These are phyloP conservation scores for Ophion costatus DNA, from an alignment of 2,888 invertebrate species.

Conservation along the genomic window DNA sequence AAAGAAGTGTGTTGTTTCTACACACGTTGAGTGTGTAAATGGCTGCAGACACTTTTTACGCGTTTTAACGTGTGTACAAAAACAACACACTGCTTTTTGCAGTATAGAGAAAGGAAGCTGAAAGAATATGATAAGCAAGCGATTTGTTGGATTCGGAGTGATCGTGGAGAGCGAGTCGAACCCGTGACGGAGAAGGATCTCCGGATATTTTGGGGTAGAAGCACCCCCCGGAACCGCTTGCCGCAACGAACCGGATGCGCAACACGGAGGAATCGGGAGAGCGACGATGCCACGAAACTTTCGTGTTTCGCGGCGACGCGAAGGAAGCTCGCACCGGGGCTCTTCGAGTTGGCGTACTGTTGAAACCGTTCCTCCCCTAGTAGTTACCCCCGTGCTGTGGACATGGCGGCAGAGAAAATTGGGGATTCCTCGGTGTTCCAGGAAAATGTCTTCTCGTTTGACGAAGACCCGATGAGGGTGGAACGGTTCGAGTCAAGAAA, in stretches of 20 bases:
- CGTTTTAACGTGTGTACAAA: too few relatives aligned
- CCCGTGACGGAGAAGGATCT: background rate
- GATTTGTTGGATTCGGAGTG: background rate
- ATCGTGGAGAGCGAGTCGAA: background rate
- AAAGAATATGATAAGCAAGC: background rate
- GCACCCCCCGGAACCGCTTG: slow-evolving; percentile 48
- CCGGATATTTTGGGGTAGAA: slow-evolving; percentile 28
- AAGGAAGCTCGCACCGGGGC: slow-evolving; percentile 52
- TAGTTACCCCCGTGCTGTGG: slow-evolving; percentile 10
- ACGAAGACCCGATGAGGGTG: background rate
- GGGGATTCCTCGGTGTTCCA: slow-evolving; percentile 15
- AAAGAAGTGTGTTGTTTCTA: too few relatives aligned
- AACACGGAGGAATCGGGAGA: slow-evolving; percentile 40
- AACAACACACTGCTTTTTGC: too few relatives aligned
- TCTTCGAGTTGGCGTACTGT: slow-evolving; percentile 41
- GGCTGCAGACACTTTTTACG: too few relatives aligned
- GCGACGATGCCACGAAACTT: slow-evolving; percentile 50
- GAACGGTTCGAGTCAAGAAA: background rate
- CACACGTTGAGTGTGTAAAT: too few relatives aligned
- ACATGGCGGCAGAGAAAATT: slow-evolving; percentile 30
- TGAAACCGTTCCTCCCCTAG: slow-evolving; percentile 5
- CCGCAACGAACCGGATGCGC: slow-evolving; percentile 27
- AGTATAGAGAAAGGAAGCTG: too few relatives aligned
- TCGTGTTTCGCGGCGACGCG: slow-evolving; percentile 40
- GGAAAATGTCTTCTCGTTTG: background rate